Evolutionary conservation across 1,140 invertebrate genomes (phyloP).

Genomic region (Helicoverpa zea): DNA sequence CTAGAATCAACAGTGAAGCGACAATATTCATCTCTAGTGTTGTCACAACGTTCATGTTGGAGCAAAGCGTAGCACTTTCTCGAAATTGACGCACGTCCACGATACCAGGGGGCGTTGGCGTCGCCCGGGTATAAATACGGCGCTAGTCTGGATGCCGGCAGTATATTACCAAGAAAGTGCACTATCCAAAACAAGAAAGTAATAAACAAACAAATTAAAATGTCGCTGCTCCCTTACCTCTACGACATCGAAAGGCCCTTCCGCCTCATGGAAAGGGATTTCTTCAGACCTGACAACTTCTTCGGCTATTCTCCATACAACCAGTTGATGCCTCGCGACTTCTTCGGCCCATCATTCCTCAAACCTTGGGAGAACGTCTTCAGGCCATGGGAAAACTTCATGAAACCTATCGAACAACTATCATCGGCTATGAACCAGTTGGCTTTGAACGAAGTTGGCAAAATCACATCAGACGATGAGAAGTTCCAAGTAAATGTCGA

Average conservation of each 20-base stretch:
- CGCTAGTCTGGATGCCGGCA: constrained; percentile 36
- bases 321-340: constrained; percentile 62
- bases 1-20: constrained; percentile 23
- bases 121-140: constrained; percentile 68
- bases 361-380: constrained; percentile 63
- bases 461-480: constrained; percentile 68
- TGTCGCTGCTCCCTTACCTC: constrained; percentile 74
- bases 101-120: constrained; percentile 68
- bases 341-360: constrained; percentile 56
- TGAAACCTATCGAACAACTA: constrained; percentile 71
- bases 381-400: constrained; percentile 61
- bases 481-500: constrained; percentile 92
- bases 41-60: constrained; percentile 48
- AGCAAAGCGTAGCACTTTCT: constrained; percentile 53
- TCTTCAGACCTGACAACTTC: constrained; percentile 62
- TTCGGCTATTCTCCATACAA: constrained; percentile 56
- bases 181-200: constrained; percentile 41
- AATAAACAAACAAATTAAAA: constrained; percentile 56
- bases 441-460: constrained; percentile 62
- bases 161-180: constrained; percentile 55
- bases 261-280: constrained; percentile 62
- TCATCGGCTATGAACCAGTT: constrained; percentile 66
- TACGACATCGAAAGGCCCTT: constrained; percentile 71
- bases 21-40: background rate
- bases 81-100: constrained; percentile 58